Evolutionary conservation across 2,797 vertebrate genomes (phyloP).

Genomic region (Myotis vivesi): DNA sequence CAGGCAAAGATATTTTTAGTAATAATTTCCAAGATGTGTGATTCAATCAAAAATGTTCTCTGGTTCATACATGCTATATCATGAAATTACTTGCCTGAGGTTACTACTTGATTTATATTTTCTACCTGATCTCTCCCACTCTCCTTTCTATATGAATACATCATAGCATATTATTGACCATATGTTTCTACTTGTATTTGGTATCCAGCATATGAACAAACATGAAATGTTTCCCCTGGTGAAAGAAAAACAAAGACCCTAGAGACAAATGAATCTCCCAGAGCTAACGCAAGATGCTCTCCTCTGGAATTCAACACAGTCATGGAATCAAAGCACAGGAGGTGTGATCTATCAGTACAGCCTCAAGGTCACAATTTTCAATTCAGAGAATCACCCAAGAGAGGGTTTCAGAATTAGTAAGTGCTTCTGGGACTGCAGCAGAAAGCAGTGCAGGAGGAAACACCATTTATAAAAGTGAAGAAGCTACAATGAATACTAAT

Average conservation of each 20-base stretch:
- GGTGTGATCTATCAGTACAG: slow-evolving; percentile 63
- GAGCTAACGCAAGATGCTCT: slow-evolving; percentile 50
- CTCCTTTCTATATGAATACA: neutral
- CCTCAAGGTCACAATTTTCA: slow-evolving; percentile 73
- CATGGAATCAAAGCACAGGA: slow-evolving; percentile 65
- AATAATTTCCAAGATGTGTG: neutral
- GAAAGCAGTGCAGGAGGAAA: slow-evolving; percentile 38
- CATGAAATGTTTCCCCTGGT: slow-evolving; percentile 1
- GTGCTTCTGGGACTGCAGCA: slow-evolving; percentile 64
- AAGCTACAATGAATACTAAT: slow-evolving; percentile 56
- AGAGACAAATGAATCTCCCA: slow-evolving; percentile 55
- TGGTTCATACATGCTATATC: neutral
- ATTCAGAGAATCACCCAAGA: slow-evolving; percentile 71
- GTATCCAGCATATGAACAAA: neutral
- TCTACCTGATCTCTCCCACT: neutral
- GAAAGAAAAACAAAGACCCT: slow-evolving; percentile 40
- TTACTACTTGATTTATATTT: neutral
- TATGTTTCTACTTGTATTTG: slow-evolving; percentile 38
- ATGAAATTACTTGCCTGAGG: slow-evolving; percentile 16
- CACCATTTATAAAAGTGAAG: slow-evolving; percentile 65
- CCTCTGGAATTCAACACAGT: slow-evolving; percentile 55
- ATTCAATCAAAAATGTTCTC: neutral
- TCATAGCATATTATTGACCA: neutral
- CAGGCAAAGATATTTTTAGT: neutral
- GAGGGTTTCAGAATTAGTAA: slow-evolving; percentile 73